phyloP scores from a whole-genome alignment of 2,888 invertebrate species.

The Metellina segmentata region DNA sequence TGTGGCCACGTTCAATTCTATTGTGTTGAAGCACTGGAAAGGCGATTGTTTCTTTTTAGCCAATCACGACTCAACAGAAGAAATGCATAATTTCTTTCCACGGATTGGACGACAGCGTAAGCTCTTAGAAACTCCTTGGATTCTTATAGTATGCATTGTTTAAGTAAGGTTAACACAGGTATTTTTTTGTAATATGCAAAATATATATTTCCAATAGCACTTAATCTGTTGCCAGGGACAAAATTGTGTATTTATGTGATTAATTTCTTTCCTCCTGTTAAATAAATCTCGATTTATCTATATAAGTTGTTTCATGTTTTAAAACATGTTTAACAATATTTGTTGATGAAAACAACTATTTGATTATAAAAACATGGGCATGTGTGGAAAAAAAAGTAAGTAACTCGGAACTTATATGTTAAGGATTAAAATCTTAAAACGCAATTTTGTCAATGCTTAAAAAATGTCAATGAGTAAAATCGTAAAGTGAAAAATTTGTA shows the following conservation, averaged over 20 bases:
- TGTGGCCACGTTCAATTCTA: not conserved
- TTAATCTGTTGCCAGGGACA: not conserved
- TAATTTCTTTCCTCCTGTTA: no score
- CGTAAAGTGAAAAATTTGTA: no score
- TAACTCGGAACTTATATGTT: no score
- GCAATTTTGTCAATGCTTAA: no score
- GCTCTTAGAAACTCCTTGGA: not conserved
- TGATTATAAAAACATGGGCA: no score
- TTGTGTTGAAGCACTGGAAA: not conserved
- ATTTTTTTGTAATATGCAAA: not conserved
- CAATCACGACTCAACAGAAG: not conserved
- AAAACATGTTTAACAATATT: no score
- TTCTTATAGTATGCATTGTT: not conserved
- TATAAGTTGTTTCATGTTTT: no score
- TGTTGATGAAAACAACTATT: no score
- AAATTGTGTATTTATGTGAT: not conserved
- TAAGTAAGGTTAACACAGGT: not conserved
- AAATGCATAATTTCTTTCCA: not conserved
- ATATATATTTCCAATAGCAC: not conserved
- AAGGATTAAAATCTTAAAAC: no score
- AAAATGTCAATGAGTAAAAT: no score
- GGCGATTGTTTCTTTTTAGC: not conserved
- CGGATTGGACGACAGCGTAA: not conserved
- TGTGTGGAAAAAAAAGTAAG: no score
- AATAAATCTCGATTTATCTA: no score